These are phyloP conservation scores for Pristionchus japonicus DNA, from an alignment of 2,888 invertebrate species.

Conservation along the genomic window DNA sequence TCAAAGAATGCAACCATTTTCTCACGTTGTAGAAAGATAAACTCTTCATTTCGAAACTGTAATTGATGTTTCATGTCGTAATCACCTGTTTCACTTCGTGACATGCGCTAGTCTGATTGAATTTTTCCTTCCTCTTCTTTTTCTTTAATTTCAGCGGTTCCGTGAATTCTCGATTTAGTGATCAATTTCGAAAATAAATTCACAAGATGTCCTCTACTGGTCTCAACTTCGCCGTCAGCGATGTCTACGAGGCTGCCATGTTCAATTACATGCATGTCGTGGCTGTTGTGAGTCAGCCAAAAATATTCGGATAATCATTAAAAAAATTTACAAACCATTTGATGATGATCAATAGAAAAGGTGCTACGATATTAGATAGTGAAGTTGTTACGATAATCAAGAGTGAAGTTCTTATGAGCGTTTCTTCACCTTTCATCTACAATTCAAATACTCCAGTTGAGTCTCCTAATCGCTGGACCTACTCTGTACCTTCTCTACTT, in stretches of 20 bases:
- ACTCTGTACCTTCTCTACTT: not conserved
- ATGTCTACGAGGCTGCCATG: not conserved
- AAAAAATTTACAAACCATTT: not conserved
- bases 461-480: not conserved
- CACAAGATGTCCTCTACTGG: no score
- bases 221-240: not conserved
- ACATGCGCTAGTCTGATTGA: not conserved
- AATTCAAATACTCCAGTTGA: not conserved
- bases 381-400: no score
- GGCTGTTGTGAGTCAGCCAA: not conserved
- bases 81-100: not conserved
- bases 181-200: not conserved
- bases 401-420: no score
- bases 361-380: no score
- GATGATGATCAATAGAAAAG: no score
- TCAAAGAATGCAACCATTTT: no score
- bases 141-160: not conserved
- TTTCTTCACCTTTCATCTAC: no score
- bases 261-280: not conserved
- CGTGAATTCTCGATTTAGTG: not conserved
- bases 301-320: not conserved
- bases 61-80: not conserved
- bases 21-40: no score
- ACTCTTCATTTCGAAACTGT: no score
- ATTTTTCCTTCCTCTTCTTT: not conserved